Evolutionary conservation across 2,113 vertebrate species (phyloP).

Genomic region (Blennius ocellaris): DNA sequence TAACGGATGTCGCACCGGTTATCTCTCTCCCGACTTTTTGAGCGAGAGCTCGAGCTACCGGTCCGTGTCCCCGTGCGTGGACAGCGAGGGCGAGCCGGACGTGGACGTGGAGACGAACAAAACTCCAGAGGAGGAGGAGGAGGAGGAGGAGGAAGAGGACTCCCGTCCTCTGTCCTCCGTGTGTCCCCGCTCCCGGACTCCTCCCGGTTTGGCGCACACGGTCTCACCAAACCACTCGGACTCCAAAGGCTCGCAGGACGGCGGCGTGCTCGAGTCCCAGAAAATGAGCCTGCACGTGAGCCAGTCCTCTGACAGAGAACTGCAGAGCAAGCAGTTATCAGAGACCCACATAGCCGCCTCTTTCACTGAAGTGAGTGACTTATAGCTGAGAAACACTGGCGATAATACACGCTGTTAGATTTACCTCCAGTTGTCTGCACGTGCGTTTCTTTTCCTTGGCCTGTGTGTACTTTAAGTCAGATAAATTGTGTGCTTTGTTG

Average conservation of each 20-base stretch:
- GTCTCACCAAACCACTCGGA: constrained; percentile 70
- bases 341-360: constrained; percentile 70
- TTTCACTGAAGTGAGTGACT: constrained; percentile 73
- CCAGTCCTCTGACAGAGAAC: constrained; percentile 73
- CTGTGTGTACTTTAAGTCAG: constrained; percentile 24
- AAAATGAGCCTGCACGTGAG: constrained; percentile 77
- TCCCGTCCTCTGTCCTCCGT: constrained; percentile 72
- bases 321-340: constrained; percentile 81
- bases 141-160: constrained; percentile 82
- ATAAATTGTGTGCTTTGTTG: constrained; percentile 24
- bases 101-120: constrained; percentile 95
- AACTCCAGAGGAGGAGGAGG: constrained; percentile 87
- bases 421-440: constrained; percentile 11
- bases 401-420: constrained; percentile 26
- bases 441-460: constrained; percentile 14
- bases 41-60: constrained; percentile 95
- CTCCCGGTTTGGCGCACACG: constrained; percentile 62
- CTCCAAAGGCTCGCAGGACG: constrained; percentile 58
- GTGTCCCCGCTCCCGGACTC: constrained; percentile 68
- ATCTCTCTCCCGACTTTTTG: constrained; percentile 92
- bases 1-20: constrained; percentile 82
- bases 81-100: constrained; percentile 93
- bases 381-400: constrained; percentile 33
- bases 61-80: constrained; percentile 91
- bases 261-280: constrained; percentile 49